Conservation (phyloP, 2,888 invertebrate genomes). For the Diploptera punctata region DNA sequence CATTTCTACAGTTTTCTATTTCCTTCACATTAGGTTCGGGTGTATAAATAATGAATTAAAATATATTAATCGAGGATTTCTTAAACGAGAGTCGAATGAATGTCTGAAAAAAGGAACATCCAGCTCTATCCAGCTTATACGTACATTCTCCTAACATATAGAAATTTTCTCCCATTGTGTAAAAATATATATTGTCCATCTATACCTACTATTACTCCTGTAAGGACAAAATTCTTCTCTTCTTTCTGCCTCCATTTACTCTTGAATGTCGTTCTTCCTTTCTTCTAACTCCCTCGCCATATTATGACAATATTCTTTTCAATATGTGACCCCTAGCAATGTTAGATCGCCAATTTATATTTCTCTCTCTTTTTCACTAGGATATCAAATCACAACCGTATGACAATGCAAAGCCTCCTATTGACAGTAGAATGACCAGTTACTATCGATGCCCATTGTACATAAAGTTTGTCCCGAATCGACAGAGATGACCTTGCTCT, state of each 20-base stretch:
- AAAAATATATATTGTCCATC: neutral
- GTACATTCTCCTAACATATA: too few relatives aligned
- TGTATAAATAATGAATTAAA: too few relatives aligned
- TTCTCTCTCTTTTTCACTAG: neutral
- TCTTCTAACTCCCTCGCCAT: neutral
- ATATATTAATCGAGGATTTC: too few relatives aligned
- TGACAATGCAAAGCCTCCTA: conserved; percentile 2
- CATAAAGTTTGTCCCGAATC: neutral
- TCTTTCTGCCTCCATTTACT: neutral
- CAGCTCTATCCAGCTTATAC: too few relatives aligned
- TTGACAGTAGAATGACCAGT: neutral
- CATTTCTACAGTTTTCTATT: too few relatives aligned
- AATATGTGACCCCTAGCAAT: neutral
- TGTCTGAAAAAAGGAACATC: too few relatives aligned
- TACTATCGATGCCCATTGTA: neutral
- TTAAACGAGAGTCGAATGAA: too few relatives aligned
- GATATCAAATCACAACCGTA: neutral
- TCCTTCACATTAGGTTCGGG: too few relatives aligned
- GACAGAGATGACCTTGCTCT: neutral
- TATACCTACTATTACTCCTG: neutral
- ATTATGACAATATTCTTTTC: neutral
- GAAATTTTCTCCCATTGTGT: conserved; percentile 3
- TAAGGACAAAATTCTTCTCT: neutral
- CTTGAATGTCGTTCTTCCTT: neutral
- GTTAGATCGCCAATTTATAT: too few relatives aligned